Percentiles rank a stretch among this genome's conserved stretches.
Conservation (phyloP, 1,140 invertebrate species). For the Piezodorus guildinii region DNA sequence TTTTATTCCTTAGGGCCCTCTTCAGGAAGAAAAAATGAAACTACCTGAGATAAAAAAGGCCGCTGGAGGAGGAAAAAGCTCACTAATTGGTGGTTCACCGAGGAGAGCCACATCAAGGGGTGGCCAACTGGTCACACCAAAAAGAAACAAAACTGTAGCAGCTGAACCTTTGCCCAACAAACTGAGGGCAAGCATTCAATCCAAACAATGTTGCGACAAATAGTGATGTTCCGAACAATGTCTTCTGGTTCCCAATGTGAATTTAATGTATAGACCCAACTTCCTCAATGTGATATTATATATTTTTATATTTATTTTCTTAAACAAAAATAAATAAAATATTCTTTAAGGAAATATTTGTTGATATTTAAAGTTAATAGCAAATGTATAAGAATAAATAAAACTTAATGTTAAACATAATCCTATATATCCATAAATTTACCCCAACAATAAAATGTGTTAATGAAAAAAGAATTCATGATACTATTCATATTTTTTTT, state of each 20-base stretch:
- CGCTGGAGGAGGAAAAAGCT: background rate
- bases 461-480: too few species aligned
- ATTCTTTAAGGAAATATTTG: too few species aligned
- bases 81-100: background rate
- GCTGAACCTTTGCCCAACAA: background rate
- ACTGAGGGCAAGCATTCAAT: background rate
- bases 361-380: too few species aligned
- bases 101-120: background rate
- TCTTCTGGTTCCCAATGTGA: constrained; percentile 9
- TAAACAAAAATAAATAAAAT: background rate
- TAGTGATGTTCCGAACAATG: background rate
- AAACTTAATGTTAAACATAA: too few species aligned
- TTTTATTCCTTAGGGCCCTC: background rate
- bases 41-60: constrained; percentile 1
- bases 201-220: background rate
- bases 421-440: too few species aligned
- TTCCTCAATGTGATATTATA: constrained; percentile 4
- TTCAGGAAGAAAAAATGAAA: background rate
- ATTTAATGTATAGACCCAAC: background rate
- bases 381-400: too few species aligned
- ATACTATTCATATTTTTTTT: too few species aligned
- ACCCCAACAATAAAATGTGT: too few species aligned
- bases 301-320: constrained; percentile 9
- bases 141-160: background rate
- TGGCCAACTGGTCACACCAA: background rate